These are phyloP conservation scores for Lepilemur ruficaudatus DNA, from an alignment of 2,797 vertebrate genomes.

Conservation along the genomic window DNA sequence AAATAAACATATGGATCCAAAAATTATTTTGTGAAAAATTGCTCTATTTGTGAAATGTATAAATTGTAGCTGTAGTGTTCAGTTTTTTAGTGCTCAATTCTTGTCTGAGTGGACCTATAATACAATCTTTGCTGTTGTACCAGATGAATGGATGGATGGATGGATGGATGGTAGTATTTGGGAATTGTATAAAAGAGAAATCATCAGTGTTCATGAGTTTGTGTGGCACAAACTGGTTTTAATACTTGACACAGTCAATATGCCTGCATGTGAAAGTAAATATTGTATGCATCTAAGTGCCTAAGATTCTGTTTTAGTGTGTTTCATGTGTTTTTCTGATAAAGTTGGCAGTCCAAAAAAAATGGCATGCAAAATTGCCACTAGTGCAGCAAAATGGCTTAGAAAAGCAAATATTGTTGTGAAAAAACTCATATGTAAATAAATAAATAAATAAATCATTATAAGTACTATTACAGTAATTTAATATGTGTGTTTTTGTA, in stretches of 20 bases:
- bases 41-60: not conserved
- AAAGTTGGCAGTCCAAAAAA: not conserved
- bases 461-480: not conserved
- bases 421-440: not conserved
- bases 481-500: not conserved
- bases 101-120: not conserved
- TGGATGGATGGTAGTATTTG: rapidly evolving
- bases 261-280: not conserved
- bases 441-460: not conserved
- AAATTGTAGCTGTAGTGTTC: not conserved
- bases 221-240: not conserved
- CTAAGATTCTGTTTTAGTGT: not conserved
- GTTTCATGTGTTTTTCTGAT: not conserved
- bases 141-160: not conserved
- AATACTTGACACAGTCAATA: not conserved
- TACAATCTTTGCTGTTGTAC: not conserved
- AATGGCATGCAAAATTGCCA: not conserved
- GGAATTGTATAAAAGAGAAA: not conserved
- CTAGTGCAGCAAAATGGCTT: not conserved
- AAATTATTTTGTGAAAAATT: not conserved
- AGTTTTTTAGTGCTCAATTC: not conserved
- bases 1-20: not conserved
- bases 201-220: not conserved
- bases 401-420: not conserved
- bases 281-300: not conserved